Conservation (phyloP, 2,797 vertebrate species). For the Myotis myotis region DNA sequence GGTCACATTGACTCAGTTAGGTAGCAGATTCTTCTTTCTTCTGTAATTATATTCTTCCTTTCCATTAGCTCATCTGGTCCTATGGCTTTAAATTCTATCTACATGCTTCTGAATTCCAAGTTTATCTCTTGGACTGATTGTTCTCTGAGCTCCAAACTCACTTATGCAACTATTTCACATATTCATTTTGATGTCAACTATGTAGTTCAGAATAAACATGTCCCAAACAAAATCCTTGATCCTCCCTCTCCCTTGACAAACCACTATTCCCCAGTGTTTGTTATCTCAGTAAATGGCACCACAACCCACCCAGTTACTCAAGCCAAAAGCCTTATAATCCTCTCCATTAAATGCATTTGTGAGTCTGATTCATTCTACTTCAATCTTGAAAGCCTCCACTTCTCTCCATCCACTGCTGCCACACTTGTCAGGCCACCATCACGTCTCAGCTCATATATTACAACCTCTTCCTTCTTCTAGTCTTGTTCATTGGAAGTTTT, state of each 20-base stretch:
- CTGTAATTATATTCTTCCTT: not conserved
- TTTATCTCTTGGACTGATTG: not conserved
- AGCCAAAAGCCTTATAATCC: not conserved
- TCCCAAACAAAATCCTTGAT: not conserved
- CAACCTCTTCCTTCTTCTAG: not conserved
- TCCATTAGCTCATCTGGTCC: not conserved
- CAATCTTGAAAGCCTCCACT: not conserved
- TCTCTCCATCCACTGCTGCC: not conserved
- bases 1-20: not conserved
- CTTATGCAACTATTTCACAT: not conserved
- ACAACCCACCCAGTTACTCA: not conserved
- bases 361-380: not conserved
- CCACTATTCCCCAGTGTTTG: not conserved
- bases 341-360: not conserved
- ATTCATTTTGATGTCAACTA: not conserved
- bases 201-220: constrained; percentile 21
- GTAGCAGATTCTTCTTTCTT: not conserved
- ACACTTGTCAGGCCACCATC: not conserved
- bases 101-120: not conserved
- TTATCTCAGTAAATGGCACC: not conserved
- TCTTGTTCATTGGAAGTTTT: not conserved
- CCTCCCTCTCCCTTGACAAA: not conserved
- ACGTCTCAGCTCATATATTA: not conserved
- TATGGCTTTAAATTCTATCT: not conserved
- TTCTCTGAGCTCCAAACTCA: not conserved